Conservation (phyloP, 2,113 vertebrate genomes). For the Gorilla gorilla region DNA sequence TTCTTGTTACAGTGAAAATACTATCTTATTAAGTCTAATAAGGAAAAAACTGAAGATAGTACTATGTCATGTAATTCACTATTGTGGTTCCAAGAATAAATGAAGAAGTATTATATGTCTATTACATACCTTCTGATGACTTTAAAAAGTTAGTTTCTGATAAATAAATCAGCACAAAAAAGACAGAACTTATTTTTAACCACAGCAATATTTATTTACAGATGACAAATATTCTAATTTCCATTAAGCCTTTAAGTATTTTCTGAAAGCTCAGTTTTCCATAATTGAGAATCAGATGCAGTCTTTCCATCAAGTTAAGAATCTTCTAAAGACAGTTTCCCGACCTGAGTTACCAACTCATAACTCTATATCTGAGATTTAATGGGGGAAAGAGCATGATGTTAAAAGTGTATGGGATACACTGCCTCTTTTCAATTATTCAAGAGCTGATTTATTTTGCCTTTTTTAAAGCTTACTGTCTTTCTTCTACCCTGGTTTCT, state of each 20-base stretch:
- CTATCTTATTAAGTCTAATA: constrained; percentile 43
- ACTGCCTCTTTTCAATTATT: not conserved
- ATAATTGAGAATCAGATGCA: not conserved
- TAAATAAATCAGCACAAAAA: constrained; percentile 70
- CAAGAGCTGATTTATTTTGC: not conserved
- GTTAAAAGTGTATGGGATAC: not conserved
- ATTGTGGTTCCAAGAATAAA: constrained; percentile 68
- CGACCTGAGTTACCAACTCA: not conserved
- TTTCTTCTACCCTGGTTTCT: not conserved
- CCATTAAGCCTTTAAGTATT: constrained; percentile 58
- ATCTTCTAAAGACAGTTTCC: not conserved
- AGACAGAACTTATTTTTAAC: constrained; percentile 56
- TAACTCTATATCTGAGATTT: not conserved
- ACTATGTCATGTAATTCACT: constrained; percentile 66
- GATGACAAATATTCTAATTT: constrained; percentile 48
- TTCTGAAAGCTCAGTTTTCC: constrained; percentile 17
- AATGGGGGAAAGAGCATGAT: not conserved
- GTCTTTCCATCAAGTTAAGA: not conserved
- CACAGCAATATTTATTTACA: constrained; percentile 55
- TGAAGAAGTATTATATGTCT: constrained; percentile 27
- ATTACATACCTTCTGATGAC: constrained; percentile 18
- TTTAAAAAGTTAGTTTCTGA: constrained; percentile 68
- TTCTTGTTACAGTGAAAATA: constrained; percentile 5
- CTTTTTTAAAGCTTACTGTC: not conserved
- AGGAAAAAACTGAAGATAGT: constrained; percentile 38